Conservation (phyloP, 2,888 invertebrate species). For the Cerceris rybyensis region DNA sequence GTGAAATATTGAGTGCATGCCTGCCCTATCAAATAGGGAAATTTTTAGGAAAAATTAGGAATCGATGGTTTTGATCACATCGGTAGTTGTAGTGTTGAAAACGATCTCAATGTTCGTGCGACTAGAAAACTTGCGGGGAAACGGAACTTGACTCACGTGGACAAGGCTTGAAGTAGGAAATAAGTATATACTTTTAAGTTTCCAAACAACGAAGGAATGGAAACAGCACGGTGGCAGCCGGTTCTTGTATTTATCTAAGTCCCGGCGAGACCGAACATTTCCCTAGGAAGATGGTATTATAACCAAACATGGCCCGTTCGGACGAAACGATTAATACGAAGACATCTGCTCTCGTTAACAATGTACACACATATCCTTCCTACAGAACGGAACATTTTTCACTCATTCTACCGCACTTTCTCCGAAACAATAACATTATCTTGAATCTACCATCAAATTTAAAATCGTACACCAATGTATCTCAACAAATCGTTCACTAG, state of each 20-base stretch:
- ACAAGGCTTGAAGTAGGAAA: slow-evolving; percentile 21
- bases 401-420: no score
- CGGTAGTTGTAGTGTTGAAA: no score
- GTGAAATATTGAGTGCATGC: no score
- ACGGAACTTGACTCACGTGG: not conserved
- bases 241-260: slow-evolving; percentile 72
- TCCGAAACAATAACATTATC: no score
- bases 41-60: no score
- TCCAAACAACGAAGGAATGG: slow-evolving; percentile 69
- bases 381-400: slow-evolving; percentile 22
- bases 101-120: not conserved
- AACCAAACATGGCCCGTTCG: slow-evolving; percentile 55
- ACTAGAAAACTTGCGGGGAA: slow-evolving; percentile 3
- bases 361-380: slow-evolving; percentile 8
- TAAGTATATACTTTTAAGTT: slow-evolving; percentile 57
- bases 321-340: slow-evolving; percentile 51
- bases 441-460: no score
- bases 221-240: slow-evolving; percentile 71
- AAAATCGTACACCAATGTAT: no score
- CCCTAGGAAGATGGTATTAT: slow-evolving; percentile 65
- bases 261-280: slow-evolving; percentile 72
- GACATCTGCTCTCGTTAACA: slow-evolving; percentile 55
- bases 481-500: no score
- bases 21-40: no score
- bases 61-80: no score